phyloP scores from a whole-genome alignment of 2,888 invertebrate genomes.

The Lepidocyrtinus sp. region DNA sequence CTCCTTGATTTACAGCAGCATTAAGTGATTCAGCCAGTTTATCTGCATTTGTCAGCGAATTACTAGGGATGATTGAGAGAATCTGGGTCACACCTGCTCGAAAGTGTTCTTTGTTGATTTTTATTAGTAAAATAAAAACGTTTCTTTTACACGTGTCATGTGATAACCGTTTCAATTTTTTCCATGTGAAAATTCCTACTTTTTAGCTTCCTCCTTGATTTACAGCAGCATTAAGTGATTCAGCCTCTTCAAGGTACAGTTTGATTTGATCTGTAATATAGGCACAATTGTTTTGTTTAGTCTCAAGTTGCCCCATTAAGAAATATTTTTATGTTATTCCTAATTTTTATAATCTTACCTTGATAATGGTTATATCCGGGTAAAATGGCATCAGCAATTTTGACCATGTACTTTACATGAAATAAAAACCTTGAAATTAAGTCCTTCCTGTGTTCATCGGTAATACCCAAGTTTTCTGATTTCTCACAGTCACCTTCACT shows the following conservation, averaged over 20 bases:
- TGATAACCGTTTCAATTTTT: too few species aligned
- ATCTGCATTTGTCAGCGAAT: conserved; percentile 61
- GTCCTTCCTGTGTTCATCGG: background rate
- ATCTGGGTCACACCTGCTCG: too few species aligned
- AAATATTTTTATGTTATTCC: background rate
- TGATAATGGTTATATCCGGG: conserved; percentile 62
- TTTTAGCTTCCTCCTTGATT: too few species aligned
- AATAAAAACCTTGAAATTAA: conserved; percentile 43
- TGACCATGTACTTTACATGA: conserved; percentile 46
- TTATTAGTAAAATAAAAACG: too few species aligned
- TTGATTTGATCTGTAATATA: conserved; percentile 20
- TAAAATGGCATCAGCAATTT: conserved; percentile 55
- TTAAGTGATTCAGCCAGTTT: conserved; percentile 45
- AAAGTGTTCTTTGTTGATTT: too few species aligned
- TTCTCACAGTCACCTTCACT: background rate
- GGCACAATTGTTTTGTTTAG: too few species aligned
- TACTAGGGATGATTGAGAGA: too few species aligned
- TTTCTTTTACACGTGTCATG: too few species aligned
- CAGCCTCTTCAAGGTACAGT: conserved; percentile 29
- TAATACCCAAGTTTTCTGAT: background rate
- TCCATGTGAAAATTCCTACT: too few species aligned
- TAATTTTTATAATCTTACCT: conserved; percentile 41
- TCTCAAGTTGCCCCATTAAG: too few species aligned
- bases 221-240: too few species aligned
- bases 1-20: too few species aligned